Percentiles rank a stretch among this genome's conserved stretches.
Conservation (phyloP, 2,113 vertebrate genomes). For the Epinephelus moara region DNA sequence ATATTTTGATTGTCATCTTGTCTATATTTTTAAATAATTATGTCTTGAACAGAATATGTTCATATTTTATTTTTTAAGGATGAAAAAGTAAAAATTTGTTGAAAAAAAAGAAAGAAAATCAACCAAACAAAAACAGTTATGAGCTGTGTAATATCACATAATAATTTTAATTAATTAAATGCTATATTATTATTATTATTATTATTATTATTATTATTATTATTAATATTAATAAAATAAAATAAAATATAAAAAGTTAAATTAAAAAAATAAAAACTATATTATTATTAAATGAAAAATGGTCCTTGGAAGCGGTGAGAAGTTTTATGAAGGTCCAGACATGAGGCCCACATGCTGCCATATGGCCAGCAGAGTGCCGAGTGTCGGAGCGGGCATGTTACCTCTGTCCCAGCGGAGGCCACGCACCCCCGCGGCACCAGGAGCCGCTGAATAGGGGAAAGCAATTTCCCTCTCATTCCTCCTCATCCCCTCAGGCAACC, state of each 20-base stretch:
- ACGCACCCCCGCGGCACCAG: slow-evolving; percentile 50
- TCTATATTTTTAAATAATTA: background rate
- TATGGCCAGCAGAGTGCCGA: slow-evolving; percentile 67
- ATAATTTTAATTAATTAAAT: background rate
- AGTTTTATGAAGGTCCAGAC: slow-evolving; percentile 35
- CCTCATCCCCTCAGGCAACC: slow-evolving; percentile 51
- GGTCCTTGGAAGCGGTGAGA: background rate
- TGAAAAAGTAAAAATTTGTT: background rate
- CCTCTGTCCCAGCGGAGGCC: slow-evolving; percentile 68
- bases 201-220: no score
- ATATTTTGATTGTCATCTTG: background rate
- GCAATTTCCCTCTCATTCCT: slow-evolving; percentile 53
- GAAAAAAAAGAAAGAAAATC: background rate
- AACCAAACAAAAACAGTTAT: no score
- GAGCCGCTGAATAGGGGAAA: slow-evolving; percentile 40
- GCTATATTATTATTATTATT: no score
- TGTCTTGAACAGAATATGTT: background rate
- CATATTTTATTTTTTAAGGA: background rate
- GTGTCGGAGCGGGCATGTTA: slow-evolving; percentile 40
- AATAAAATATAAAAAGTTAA: no score
- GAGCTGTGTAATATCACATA: background rate
- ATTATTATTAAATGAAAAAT: background rate
- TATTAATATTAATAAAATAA: no score
- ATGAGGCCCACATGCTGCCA: slow-evolving; percentile 68
- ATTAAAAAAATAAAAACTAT: no score